Percentiles rank a stretch among this genome's conserved stretches.
Evolutionary conservation across 2,113 vertebrate genomes (phyloP).

Genomic region (Toxotes chatareus): DNA sequence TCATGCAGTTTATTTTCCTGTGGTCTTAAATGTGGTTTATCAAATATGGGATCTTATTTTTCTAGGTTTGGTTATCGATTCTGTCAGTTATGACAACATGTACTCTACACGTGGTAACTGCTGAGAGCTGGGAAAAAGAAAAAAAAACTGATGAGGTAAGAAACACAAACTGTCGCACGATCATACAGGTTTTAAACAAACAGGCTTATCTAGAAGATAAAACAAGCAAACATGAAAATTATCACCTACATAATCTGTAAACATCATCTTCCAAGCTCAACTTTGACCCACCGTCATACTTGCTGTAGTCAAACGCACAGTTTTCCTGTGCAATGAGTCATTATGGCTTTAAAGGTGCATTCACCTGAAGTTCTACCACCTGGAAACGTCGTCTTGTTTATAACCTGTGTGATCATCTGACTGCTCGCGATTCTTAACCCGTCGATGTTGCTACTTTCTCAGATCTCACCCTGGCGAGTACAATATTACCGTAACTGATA

Average conservation of each 20-base stretch:
- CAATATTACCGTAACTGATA: background rate
- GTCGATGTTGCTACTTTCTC: background rate
- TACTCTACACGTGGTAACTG: background rate
- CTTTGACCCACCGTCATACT: background rate
- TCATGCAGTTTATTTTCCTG: constrained; percentile 14
- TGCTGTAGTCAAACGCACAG: background rate
- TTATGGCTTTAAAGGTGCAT: background rate
- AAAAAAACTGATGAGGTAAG: background rate
- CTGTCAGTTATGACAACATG: background rate
- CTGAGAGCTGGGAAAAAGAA: constrained; percentile 1
- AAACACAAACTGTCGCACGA: background rate
- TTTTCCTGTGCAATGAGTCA: constrained; percentile 17
- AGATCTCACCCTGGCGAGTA: constrained; percentile 2
- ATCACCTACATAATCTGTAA: background rate
- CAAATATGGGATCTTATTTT: background rate
- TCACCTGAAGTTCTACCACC: background rate
- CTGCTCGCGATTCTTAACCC: background rate
- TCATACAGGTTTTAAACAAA: background rate
- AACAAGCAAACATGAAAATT: background rate
- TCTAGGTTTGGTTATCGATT: constrained; percentile 11
- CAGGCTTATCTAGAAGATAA: background rate
- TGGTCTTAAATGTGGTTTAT: constrained; percentile 11
- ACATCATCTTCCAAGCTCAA: background rate
- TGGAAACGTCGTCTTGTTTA: background rate
- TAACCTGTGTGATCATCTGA: constrained; percentile 16